phyloP scores from a whole-genome alignment of 2,113 vertebrate species.

The Paracanthobrama guichenoti region DNA sequence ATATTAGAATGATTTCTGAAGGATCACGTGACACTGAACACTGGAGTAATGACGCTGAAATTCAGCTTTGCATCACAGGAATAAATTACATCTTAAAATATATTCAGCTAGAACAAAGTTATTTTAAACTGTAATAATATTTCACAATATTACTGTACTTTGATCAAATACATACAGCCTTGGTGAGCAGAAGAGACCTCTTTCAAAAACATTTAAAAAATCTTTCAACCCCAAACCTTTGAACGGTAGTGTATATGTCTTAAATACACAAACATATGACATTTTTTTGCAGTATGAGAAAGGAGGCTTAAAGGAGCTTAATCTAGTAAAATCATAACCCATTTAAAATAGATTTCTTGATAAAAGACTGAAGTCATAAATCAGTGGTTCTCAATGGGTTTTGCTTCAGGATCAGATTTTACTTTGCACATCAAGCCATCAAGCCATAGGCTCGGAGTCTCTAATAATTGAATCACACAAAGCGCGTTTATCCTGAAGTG shows the following conservation, averaged over 20 bases:
- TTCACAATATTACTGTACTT: not conserved
- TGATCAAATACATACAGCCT: too few species aligned
- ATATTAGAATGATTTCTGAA: not conserved
- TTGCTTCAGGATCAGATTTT: not conserved
- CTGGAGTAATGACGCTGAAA: not conserved
- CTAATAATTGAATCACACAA: not conserved
- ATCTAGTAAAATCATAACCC: not conserved
- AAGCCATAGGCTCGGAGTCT: not conserved
- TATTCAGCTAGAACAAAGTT: not conserved
- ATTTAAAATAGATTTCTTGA: not conserved
- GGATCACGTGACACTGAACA: not conserved
- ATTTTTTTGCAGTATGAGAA: not conserved
- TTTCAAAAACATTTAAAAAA: not conserved
- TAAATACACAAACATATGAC: not conserved
- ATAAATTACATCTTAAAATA: not conserved
- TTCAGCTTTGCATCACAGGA: not conserved
- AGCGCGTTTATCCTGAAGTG: not conserved
- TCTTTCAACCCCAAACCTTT: too few species aligned
- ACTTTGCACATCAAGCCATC: not conserved
- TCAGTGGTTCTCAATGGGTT: not conserved
- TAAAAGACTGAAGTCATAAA: not conserved
- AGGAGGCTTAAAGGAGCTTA: not conserved
- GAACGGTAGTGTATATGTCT: not conserved
- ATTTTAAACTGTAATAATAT: not conserved
- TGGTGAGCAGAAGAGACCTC: too few species aligned